Conservation (phyloP, 2,888 invertebrate species). For the Noctua pronuba region DNA sequence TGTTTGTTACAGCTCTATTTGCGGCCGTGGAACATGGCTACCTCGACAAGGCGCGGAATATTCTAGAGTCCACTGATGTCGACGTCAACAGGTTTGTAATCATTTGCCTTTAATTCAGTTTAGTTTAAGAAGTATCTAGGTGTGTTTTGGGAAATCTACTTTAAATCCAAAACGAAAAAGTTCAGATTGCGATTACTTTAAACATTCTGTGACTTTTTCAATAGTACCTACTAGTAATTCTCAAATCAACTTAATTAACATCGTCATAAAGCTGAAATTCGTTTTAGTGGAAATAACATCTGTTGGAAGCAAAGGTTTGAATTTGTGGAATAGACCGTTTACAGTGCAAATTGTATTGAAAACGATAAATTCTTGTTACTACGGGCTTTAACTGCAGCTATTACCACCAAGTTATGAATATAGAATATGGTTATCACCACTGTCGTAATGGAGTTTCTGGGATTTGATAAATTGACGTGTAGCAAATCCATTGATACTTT, state of each 20-base stretch:
- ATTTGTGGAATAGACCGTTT: slow-evolving; percentile 9
- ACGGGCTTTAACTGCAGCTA: neutral
- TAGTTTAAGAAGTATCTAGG: neutral
- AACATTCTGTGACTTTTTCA: neutral
- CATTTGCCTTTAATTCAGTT: slow-evolving; percentile 15
- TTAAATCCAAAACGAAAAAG: neutral
- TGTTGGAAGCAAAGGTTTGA: neutral
- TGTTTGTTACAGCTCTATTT: slow-evolving; percentile 95
- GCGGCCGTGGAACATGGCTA: slow-evolving; percentile 99
- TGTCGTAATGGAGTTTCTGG: neutral
- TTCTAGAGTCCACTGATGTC: slow-evolving; percentile 97
- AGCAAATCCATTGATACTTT: neutral
- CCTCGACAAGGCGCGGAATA: slow-evolving; percentile 96
- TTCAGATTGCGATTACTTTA: neutral
- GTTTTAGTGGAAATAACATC: neutral
- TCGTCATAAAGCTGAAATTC: neutral
- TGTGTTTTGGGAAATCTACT: neutral
- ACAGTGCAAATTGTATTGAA: slow-evolving; percentile 18
- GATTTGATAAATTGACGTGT: slow-evolving; percentile 12
- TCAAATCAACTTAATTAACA: neutral
- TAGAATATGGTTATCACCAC: slow-evolving; percentile 9
- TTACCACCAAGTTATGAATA: slow-evolving; percentile 7
- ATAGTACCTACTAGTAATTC: neutral
- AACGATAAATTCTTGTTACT: neutral
- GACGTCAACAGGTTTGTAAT: slow-evolving; percentile 97